Percentiles rank a stretch among this genome's conserved stretches.
Conservation (phyloP, 2,888 invertebrate genomes). For the Marronus borbonicus region DNA sequence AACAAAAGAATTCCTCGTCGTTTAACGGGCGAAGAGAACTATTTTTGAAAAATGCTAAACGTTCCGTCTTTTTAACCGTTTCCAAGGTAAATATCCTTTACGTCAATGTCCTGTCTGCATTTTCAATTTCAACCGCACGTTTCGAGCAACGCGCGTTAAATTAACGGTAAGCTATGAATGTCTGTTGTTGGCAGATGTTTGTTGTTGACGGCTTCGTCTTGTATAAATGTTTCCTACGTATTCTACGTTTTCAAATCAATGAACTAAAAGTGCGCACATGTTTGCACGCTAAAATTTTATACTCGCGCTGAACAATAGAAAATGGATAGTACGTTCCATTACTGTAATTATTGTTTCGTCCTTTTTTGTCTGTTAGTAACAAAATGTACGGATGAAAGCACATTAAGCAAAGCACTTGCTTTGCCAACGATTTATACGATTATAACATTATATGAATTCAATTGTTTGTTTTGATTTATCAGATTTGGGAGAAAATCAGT, state of each 20-base stretch:
- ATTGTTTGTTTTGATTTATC: too few species aligned
- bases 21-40: not conserved
- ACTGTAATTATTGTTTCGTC: not conserved
- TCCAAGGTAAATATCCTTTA: slow-evolving; percentile 39
- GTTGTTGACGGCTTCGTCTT: slow-evolving; percentile 7
- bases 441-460: too few species aligned
- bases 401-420: too few species aligned
- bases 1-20: not conserved
- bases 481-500: too few species aligned
- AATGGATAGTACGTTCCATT: slow-evolving; percentile 2
- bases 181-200: slow-evolving; percentile 26
- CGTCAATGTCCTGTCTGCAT: slow-evolving; percentile 29
- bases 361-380: too few species aligned
- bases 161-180: not conserved
- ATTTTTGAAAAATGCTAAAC: slow-evolving; percentile 1
- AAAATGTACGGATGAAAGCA: too few species aligned
- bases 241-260: slow-evolving; percentile 20
- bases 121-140: slow-evolving; percentile 37
- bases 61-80: not conserved
- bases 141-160: slow-evolving; percentile 15
- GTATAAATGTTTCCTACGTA: not conserved
- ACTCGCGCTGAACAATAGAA: not conserved
- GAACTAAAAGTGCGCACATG: slow-evolving; percentile 11
- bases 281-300: not conserved
- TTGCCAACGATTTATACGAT: too few species aligned